Percentiles rank a stretch among this genome's conserved stretches.
Conservation (phyloP, 2,797 vertebrate genomes). For the Cuniculus paca region DNA sequence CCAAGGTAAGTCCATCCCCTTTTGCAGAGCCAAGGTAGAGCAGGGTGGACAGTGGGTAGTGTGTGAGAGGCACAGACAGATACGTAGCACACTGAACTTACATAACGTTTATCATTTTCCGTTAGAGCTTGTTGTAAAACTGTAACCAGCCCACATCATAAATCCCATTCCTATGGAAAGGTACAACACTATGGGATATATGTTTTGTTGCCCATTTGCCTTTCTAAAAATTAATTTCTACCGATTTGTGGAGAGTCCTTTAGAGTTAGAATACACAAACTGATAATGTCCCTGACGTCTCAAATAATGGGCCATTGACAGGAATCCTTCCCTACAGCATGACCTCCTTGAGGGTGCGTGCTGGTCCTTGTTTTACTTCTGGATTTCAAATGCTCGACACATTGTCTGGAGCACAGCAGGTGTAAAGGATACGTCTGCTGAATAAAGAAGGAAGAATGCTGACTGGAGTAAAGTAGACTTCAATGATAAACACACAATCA, state of each 20-base stretch:
- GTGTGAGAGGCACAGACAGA: background rate
- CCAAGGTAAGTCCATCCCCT: no score
- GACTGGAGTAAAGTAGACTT: rapidly evolving
- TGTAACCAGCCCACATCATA: background rate
- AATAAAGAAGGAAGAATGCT: rapidly evolving
- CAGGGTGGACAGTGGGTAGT: background rate
- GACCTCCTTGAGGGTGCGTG: rapidly evolving
- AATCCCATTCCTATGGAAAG: rapidly evolving
- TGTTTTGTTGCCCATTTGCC: background rate
- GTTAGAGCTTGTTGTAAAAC: no score
- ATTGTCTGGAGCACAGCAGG: rapidly evolving
- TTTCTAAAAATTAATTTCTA: background rate
- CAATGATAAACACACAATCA: rapidly evolving
- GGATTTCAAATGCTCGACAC: background rate
- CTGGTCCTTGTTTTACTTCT: background rate
- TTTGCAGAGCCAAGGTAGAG: background rate
- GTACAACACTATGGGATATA: rapidly evolving
- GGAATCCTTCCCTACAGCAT: rapidly evolving
- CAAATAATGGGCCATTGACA: background rate
- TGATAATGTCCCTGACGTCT: background rate
- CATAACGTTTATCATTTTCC: background rate
- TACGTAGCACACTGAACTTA: rapidly evolving
- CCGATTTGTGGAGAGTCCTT: background rate
- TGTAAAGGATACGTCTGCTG: background rate
- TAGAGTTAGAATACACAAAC: background rate